Conservation (phyloP, 1,140 invertebrate genomes). For the Papilio polytes region DNA sequence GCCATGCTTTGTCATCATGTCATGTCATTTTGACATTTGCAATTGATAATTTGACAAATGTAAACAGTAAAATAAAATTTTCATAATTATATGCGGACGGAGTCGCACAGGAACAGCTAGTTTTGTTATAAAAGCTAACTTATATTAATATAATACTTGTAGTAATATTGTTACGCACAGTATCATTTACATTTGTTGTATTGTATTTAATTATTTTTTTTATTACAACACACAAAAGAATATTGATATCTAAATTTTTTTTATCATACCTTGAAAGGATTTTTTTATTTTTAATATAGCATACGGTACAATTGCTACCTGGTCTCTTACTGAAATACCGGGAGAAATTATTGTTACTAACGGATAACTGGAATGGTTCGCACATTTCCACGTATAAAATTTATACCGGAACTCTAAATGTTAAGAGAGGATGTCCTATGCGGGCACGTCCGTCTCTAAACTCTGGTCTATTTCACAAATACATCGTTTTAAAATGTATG, state of each 20-base stretch:
- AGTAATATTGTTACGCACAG: background rate
- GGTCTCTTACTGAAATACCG: background rate
- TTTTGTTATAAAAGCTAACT: background rate
- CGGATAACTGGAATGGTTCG: background rate
- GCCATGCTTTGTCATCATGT: too few relatives aligned
- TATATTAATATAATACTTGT: too few relatives aligned
- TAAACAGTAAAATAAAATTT: too few relatives aligned
- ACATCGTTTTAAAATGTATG: background rate
- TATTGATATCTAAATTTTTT: background rate
- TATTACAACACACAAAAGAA: background rate
- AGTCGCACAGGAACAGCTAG: too few relatives aligned
- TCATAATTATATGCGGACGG: too few relatives aligned
- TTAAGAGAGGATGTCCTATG: constrained; percentile 41
- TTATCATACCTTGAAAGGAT: background rate
- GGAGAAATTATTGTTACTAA: background rate
- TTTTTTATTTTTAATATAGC: background rate
- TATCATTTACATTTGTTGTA: background rate
- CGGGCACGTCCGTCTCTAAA: constrained; percentile 38
- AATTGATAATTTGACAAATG: too few relatives aligned
- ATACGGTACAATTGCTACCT: background rate
- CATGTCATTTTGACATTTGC: too few relatives aligned
- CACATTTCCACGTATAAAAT: constrained; percentile 29
- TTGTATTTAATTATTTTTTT: background rate
- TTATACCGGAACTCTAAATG: constrained; percentile 20
- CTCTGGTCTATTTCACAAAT: background rate